A percentile compares a stretch with the other conserved stretches of the same genome.
Evolutionary conservation across 2,888 invertebrate species (phyloP).

Genomic region (Synergus laeviventris): DNA sequence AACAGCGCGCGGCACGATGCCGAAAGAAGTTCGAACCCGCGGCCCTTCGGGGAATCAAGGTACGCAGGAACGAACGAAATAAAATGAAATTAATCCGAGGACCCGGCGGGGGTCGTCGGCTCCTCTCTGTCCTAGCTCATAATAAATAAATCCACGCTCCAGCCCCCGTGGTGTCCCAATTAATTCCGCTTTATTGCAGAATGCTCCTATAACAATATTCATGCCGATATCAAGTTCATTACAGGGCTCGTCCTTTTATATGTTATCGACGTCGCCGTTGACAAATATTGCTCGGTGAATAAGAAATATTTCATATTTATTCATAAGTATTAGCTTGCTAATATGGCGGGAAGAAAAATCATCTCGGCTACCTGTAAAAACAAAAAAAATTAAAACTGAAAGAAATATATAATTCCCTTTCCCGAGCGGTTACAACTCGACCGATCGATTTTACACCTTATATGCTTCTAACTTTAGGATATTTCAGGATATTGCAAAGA

Average conservation of each 20-base stretch:
- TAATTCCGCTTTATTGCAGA: constrained; percentile 65
- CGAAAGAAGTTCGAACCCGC: constrained; percentile 36
- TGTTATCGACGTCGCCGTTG: constrained; percentile 19
- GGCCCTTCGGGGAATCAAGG: constrained; percentile 35
- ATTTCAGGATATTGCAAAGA: no score
- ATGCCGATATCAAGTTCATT: constrained; percentile 39
- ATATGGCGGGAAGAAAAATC: not conserved
- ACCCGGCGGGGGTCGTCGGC: constrained; percentile 60
- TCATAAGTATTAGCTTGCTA: not conserved
- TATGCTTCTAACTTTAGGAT: no score
- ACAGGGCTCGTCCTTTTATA: constrained; percentile 26
- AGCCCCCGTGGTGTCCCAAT: constrained; percentile 66
- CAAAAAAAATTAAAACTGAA: no score
- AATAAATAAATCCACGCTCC: constrained; percentile 66
- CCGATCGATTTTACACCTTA: no score
- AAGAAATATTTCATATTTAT: not conserved
- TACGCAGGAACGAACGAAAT: constrained; percentile 24
- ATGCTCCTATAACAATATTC: constrained; percentile 40
- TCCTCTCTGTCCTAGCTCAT: constrained; percentile 62
- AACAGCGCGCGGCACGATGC: constrained; percentile 33
- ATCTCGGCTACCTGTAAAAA: not conserved
- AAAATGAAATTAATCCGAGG: constrained; percentile 56
- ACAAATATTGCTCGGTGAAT: not conserved
- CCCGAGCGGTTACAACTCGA: no score
- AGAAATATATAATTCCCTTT: no score